A percentile compares a stretch with the other conserved stretches of the same genome.
phyloP scores from a whole-genome alignment of 2,888 invertebrate species.

The Deilephila porcellus region DNA sequence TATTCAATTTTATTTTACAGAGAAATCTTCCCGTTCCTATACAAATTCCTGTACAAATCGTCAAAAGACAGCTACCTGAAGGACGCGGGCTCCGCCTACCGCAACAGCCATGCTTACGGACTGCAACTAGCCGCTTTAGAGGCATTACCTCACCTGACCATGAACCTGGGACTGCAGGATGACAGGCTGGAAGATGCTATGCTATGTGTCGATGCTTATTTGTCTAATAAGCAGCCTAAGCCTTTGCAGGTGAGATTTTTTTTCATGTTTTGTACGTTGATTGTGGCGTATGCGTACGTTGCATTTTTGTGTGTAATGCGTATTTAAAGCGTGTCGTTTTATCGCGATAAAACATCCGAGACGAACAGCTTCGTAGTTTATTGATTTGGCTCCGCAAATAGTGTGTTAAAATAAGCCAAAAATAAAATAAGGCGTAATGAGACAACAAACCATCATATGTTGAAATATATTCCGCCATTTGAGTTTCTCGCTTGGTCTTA shows the following conservation, averaged over 20 bases:
- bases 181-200: slow-evolving; percentile 70
- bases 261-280: too few relatives aligned
- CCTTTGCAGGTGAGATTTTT: slow-evolving; percentile 84
- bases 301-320: too few relatives aligned
- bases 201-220: slow-evolving; percentile 76
- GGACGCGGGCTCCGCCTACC: slow-evolving; percentile 83
- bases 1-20: too few relatives aligned
- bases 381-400: neutral
- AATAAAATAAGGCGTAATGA: neutral
- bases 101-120: slow-evolving; percentile 76
- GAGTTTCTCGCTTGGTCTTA: too few relatives aligned
- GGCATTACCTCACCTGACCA: slow-evolving; percentile 75
- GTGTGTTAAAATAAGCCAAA: neutral
- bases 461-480: neutral
- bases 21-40: slow-evolving; percentile 87
- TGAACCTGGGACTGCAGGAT: slow-evolving; percentile 76
- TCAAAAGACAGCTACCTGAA: slow-evolving; percentile 85
- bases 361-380: neutral
- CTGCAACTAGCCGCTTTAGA: slow-evolving; percentile 81
- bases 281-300: too few relatives aligned
- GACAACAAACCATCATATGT: neutral
- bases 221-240: slow-evolving; percentile 85
- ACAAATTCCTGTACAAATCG: slow-evolving; percentile 80
- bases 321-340: too few relatives aligned
- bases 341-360: too few relatives aligned